Conservation (phyloP, 2,797 vertebrate genomes). For the Gadopsis bispinosus region DNA sequence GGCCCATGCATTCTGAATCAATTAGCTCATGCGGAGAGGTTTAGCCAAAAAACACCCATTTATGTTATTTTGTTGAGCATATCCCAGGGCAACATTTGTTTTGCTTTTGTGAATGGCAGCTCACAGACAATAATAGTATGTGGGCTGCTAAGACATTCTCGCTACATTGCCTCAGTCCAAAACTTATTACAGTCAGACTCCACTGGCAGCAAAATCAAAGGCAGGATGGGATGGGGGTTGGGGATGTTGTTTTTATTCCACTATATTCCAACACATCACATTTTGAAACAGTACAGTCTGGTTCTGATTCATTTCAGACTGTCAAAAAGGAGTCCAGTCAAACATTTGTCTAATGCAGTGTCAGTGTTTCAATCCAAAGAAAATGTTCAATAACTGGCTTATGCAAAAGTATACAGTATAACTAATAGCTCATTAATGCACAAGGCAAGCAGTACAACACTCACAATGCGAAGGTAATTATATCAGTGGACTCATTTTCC, state of each 20-base stretch:
- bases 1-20: conserved; percentile 46
- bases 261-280: conserved; percentile 65
- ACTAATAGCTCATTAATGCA: conserved; percentile 51
- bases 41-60: conserved; percentile 62
- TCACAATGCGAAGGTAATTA: conserved; percentile 42
- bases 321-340: conserved; percentile 47
- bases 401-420: neutral
- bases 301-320: conserved; percentile 65
- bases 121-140: conserved; percentile 75
- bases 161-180: conserved; percentile 61
- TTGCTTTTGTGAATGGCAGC: conserved; percentile 76
- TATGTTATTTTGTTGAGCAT: conserved; percentile 68
- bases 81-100: conserved; percentile 77
- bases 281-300: conserved; percentile 50
- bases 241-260: conserved; percentile 52
- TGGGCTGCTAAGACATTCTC: conserved; percentile 63
- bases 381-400: conserved; percentile 18
- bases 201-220: conserved; percentile 76
- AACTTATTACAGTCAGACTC: conserved; percentile 77
- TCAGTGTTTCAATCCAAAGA: conserved; percentile 30
- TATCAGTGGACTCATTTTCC: conserved; percentile 58
- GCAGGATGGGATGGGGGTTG: conserved; percentile 47
- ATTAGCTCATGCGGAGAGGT: conserved; percentile 68
- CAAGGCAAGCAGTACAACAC: conserved; percentile 28
- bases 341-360: conserved; percentile 38